Evolutionary conservation across 2,113 vertebrate species (phyloP).

Genomic region (Bubalus kerabau): DNA sequence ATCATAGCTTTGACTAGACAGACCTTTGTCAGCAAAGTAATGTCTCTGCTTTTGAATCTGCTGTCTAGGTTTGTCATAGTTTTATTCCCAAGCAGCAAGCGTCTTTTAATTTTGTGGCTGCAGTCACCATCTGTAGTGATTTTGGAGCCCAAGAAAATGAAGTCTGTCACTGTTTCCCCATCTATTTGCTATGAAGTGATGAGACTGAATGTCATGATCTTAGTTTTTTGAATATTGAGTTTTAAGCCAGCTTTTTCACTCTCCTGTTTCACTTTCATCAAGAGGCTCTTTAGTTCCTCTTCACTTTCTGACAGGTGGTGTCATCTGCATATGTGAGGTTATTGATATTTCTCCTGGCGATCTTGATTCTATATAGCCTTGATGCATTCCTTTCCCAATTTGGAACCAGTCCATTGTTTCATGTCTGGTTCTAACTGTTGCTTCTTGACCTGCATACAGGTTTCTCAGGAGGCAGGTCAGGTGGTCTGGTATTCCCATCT

Average conservation of each 20-base stretch:
- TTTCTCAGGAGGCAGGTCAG: neutral
- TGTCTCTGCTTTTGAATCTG: neutral
- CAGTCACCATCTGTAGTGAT: neutral
- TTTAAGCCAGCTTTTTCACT: neutral
- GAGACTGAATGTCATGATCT: neutral
- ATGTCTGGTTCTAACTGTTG: neutral
- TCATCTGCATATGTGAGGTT: neutral
- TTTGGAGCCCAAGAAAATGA: neutral
- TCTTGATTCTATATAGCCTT: neutral
- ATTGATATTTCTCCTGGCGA: neutral
- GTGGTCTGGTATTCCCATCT: neutral
- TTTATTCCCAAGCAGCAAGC: neutral
- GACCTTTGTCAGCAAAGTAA: neutral
- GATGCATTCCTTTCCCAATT: neutral
- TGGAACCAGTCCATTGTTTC: neutral
- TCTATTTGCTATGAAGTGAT: neutral
- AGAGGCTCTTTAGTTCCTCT: neutral
- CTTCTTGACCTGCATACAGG: neutral
- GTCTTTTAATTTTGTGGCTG: neutral
- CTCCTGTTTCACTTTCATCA: neutral
- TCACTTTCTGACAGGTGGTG: neutral
- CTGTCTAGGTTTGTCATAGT: neutral
- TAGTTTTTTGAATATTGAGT: neutral
- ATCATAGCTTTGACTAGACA: neutral
- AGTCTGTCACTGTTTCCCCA: neutral